phyloP scores from a whole-genome alignment of 2,113 vertebrate species.

The Promerops cafer region DNA sequence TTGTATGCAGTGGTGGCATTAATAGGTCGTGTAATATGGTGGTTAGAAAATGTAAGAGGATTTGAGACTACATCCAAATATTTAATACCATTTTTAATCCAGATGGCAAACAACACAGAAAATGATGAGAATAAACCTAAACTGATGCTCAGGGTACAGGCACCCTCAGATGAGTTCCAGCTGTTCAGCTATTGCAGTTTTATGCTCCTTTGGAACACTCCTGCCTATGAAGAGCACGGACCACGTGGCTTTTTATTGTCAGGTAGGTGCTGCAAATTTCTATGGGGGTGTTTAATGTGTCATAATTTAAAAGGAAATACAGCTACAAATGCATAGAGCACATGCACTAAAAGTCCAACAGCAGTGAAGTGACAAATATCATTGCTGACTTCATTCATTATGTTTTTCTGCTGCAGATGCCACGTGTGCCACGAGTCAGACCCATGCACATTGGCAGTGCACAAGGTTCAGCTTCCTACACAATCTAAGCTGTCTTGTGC shows the following conservation, averaged over 20 bases:
- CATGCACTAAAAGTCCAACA: not conserved
- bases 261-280: not conserved
- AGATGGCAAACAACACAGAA: constrained; percentile 7
- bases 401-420: not conserved
- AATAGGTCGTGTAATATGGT: not conserved
- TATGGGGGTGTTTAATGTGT: not conserved
- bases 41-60: not conserved
- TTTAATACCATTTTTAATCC: constrained; percentile 8
- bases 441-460: not conserved
- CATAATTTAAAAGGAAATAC: not conserved
- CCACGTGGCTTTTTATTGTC: not conserved
- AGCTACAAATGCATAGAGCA: not conserved
- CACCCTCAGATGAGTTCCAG: constrained; percentile 1
- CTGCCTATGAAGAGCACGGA: not conserved
- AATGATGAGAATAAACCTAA: not conserved
- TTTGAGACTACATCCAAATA: not conserved
- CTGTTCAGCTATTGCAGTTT: constrained; percentile 6
- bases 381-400: not conserved
- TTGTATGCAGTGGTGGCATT: not conserved
- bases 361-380: not conserved
- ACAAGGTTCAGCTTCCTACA: not conserved
- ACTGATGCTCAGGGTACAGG: not conserved
- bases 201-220: not conserved
- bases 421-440: not conserved
- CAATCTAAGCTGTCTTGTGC: not conserved